Evolutionary conservation across 2,888 invertebrate species (phyloP).

Genomic region (Cancer borealis): DNA sequence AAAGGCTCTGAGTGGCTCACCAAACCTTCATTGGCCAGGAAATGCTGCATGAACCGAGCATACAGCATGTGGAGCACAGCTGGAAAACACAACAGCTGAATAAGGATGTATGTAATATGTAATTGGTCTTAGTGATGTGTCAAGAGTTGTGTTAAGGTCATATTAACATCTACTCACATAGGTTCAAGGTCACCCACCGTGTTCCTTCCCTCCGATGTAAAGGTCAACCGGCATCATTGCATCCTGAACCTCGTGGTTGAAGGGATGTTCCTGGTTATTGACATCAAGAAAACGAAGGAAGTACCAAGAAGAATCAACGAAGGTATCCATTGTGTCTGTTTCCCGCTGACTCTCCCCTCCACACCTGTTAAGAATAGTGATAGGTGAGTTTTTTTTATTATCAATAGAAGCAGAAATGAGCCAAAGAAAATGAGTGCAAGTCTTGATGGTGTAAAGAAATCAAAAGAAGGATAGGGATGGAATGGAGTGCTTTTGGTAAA

Average conservation of each 20-base stretch:
- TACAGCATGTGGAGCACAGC: constrained; percentile 97
- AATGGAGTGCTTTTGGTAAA: no score
- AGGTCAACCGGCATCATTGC: constrained; percentile 92
- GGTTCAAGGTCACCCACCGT: constrained; percentile 83
- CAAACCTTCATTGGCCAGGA: constrained; percentile 90
- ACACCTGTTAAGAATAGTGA: constrained; percentile 78
- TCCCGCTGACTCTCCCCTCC: constrained; percentile 87
- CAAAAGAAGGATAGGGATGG: no score
- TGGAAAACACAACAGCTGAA: constrained; percentile 78
- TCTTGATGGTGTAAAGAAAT: no score
- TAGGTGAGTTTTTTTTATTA: background rate
- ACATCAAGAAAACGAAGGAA: constrained; percentile 94
- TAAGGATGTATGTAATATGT: background rate
- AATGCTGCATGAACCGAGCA: constrained; percentile 96
- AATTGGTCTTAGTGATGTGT: background rate
- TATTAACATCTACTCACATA: background rate
- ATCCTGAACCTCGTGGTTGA: constrained; percentile 83
- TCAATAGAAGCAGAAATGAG: background rate
- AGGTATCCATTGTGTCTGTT: constrained; percentile 99
- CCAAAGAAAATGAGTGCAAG: no score
- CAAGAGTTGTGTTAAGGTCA: background rate
- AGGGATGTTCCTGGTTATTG: constrained; percentile 86
- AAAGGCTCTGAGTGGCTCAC: constrained; percentile 92
- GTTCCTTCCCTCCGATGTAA: constrained; percentile 98
- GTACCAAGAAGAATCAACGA: constrained; percentile 99